Evolutionary conservation across 2,888 invertebrate species (phyloP).

Genomic region (Dendrolimus pini): DNA sequence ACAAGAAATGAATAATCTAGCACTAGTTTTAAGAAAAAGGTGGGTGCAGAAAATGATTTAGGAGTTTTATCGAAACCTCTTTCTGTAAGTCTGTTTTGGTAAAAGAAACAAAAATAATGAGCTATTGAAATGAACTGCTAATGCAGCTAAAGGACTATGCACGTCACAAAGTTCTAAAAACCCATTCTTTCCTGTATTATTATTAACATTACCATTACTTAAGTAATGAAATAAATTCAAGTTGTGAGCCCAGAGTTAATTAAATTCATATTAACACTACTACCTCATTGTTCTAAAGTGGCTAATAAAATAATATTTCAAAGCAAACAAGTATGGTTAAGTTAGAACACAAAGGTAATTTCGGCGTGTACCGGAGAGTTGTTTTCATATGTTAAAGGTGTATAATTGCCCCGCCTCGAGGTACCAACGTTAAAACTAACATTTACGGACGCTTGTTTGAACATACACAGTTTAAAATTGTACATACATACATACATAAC

Average conservation of each 20-base stretch:
- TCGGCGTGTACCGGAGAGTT: slow-evolving; percentile 17
- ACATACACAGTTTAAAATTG: slow-evolving; percentile 9
- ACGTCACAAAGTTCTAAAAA: too few species aligned
- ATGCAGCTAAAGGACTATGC: too few species aligned
- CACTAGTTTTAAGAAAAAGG: too few species aligned
- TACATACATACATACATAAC: too few species aligned
- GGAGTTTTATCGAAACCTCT: too few species aligned
- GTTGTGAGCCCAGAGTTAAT: neutral
- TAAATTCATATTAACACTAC: neutral
- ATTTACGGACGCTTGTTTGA: slow-evolving; percentile 19
- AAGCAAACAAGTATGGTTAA: slow-evolving; percentile 5
- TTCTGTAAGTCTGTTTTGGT: too few species aligned
- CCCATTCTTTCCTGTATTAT: too few species aligned
- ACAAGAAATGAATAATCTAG: too few species aligned
- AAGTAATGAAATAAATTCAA: neutral
- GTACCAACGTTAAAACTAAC: slow-evolving; percentile 34
- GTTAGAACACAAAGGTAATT: slow-evolving; percentile 23
- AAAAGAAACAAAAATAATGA: too few species aligned
- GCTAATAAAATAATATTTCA: slow-evolving; percentile 2
- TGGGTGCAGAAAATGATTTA: too few species aligned
- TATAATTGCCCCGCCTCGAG: slow-evolving; percentile 26
- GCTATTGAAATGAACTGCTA: too few species aligned
- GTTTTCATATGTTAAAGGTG: slow-evolving; percentile 22
- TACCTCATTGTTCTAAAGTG: slow-evolving; percentile 1
- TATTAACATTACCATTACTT: too few species aligned